A percentile compares a stretch with the other conserved stretches of the same genome.
These are phyloP conservation scores for Pachymerium ferrugineum DNA, from an alignment of 2,888 invertebrate species.

Conservation along the genomic window DNA sequence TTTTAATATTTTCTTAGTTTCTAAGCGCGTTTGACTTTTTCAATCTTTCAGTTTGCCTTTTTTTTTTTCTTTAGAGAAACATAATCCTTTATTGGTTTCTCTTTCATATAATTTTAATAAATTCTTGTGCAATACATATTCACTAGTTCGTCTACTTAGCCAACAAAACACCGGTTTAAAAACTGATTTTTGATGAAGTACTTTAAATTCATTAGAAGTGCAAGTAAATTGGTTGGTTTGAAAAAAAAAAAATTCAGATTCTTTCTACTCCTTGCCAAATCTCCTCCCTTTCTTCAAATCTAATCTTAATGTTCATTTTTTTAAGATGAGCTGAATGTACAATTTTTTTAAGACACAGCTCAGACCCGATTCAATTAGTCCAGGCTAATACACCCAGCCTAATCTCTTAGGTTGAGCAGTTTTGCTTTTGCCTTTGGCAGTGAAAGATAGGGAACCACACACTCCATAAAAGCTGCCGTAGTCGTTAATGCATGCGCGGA, in stretches of 20 bases:
- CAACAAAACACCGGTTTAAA: no score
- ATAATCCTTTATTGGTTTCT: no score
- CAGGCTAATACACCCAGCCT: neutral
- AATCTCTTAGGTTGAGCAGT: neutral
- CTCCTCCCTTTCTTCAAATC: neutral
- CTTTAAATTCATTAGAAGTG: neutral
- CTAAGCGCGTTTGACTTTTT: no score
- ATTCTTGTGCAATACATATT: no score
- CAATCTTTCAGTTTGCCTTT: no score
- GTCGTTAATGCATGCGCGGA: neutral
- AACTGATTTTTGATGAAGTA: neutral
- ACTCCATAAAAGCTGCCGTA: slow-evolving; percentile 7
- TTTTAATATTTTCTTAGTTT: no score
- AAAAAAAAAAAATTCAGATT: no score
- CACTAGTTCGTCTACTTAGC: no score
- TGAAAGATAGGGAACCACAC: neutral
- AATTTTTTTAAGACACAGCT: neutral
- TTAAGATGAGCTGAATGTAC: slow-evolving; percentile 5
- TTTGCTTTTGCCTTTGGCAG: neutral
- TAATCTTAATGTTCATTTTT: slow-evolving; percentile 1
- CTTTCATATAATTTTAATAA: no score
- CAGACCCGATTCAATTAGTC: slow-evolving; percentile 19
- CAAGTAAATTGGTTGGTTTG: neutral
- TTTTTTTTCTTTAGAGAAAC: no score
- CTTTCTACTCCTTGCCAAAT: no score